These are phyloP conservation scores for Gymnocypris eckloni DNA, from an alignment of 2,797 vertebrate genomes.

Conservation along the genomic window DNA sequence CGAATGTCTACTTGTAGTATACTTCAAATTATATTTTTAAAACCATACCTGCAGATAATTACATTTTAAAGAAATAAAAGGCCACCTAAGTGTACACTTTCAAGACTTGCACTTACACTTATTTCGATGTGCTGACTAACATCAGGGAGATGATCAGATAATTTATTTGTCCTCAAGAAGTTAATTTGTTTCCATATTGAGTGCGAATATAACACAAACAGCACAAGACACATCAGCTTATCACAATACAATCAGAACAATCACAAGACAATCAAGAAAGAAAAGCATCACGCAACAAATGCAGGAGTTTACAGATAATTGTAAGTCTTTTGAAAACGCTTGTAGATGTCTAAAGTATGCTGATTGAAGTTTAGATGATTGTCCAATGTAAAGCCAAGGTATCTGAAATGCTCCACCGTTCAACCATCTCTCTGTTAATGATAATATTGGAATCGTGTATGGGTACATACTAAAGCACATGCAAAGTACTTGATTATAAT, in stretches of 20 bases:
- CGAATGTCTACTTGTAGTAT: not conserved
- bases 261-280: not conserved
- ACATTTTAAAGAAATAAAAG: not conserved
- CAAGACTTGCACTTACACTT: not conserved
- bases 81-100: not conserved
- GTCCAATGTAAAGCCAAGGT: too few relatives aligned
- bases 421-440: too few relatives aligned
- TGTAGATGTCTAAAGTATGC: too few relatives aligned
- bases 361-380: too few relatives aligned
- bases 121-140: not conserved
- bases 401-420: not conserved
- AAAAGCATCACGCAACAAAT: not conserved
- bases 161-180: not conserved
- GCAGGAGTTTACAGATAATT: too few relatives aligned
- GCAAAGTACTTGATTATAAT: not conserved
- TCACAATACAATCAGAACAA: not conserved
- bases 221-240: too few relatives aligned
- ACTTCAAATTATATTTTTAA: not conserved
- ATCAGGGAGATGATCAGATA: not conserved
- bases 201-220: too few relatives aligned
- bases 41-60: not conserved
- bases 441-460: too few relatives aligned
- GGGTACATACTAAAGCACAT: not conserved
- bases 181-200: too few relatives aligned
- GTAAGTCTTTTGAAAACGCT: too few relatives aligned